A percentile compares a stretch with the other conserved stretches of the same genome.
Evolutionary conservation across 2,113 vertebrate genomes (phyloP).

Genomic region (Piprites chloris): DNA sequence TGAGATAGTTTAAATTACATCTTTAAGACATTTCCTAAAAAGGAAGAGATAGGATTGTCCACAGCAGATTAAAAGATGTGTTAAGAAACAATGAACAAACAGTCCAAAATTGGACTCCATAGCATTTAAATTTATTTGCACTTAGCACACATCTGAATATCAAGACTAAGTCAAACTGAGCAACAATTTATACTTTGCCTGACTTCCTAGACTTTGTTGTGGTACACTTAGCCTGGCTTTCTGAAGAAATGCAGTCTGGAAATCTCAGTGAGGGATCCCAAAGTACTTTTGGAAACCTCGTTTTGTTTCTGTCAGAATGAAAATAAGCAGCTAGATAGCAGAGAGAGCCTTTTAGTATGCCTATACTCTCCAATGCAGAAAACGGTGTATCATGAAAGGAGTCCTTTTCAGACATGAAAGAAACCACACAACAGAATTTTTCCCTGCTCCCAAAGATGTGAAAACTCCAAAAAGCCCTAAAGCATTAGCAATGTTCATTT

Average conservation of each 20-base stretch:
- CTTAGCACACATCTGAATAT: background rate
- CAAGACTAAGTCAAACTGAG: background rate
- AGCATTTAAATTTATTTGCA: background rate
- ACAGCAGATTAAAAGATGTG: slow-evolving; percentile 16
- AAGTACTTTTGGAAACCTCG: background rate
- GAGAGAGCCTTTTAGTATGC: background rate
- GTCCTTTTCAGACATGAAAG: background rate
- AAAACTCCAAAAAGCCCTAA: background rate
- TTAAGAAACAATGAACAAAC: slow-evolving; percentile 47
- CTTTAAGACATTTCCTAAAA: slow-evolving; percentile 65
- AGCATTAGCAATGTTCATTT: background rate
- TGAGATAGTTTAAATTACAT: slow-evolving; percentile 43
- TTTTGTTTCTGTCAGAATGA: background rate
- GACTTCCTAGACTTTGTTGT: background rate
- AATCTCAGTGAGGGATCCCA: background rate
- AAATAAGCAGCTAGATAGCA: background rate
- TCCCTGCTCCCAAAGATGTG: background rate
- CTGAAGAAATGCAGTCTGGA: background rate
- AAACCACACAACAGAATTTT: background rate
- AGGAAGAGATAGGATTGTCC: slow-evolving; percentile 34
- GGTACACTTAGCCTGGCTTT: background rate
- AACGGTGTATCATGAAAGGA: background rate
- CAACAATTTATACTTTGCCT: background rate
- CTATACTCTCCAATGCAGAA: background rate
- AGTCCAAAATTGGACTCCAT: background rate